Conservation (phyloP, 2,797 vertebrate species). For the Alectoris magna region DNA sequence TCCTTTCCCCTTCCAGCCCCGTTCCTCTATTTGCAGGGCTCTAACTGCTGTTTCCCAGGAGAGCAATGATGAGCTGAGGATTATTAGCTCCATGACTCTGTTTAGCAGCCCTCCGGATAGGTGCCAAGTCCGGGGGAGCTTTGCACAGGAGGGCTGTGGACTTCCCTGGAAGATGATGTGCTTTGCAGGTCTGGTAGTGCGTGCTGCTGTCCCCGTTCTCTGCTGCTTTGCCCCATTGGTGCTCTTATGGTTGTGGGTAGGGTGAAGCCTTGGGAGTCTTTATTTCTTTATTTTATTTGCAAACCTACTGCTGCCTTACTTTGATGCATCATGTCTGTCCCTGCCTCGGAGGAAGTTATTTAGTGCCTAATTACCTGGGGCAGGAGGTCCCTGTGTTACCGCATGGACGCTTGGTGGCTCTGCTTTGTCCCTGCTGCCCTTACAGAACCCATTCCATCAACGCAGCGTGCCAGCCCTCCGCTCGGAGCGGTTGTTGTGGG, state of each 20-base stretch:
- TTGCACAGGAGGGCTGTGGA: background rate
- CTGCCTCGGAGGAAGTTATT: background rate
- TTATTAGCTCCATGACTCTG: background rate
- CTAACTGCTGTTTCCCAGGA: background rate
- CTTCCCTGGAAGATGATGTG: background rate
- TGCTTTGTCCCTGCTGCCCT: background rate
- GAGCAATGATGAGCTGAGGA: background rate
- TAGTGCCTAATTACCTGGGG: rapidly evolving
- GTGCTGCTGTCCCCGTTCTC: background rate
- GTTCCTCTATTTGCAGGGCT: background rate
- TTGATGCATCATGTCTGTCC: background rate
- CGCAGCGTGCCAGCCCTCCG: conserved; percentile 43
- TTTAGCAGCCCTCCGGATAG: background rate
- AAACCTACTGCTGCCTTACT: rapidly evolving
- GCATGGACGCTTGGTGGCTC: background rate
- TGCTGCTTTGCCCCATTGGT: background rate
- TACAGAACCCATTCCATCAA: rapidly evolving
- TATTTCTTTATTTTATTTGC: background rate
- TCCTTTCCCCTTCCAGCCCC: background rate
- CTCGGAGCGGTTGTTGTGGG: background rate
- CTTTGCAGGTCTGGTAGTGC: background rate
- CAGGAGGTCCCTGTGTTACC: rapidly evolving
- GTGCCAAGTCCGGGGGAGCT: background rate
- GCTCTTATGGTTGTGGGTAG: rapidly evolving
- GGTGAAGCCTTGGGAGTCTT: background rate